phyloP scores from a whole-genome alignment of 2,888 invertebrate species.

The Xestia sexstrigata region DNA sequence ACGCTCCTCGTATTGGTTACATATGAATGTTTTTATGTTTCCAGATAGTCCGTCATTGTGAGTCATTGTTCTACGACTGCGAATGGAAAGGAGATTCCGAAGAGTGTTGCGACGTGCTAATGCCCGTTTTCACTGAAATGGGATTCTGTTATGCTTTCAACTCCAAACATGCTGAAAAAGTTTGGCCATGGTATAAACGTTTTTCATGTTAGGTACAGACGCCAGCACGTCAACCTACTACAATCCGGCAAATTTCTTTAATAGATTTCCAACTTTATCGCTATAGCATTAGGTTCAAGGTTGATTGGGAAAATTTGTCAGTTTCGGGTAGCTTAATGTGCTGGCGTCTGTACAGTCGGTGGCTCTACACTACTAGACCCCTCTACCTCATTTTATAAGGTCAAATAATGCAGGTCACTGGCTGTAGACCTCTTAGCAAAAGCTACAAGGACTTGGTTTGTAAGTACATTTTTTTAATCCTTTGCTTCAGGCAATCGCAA shows the following conservation, averaged over 20 bases:
- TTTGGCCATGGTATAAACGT: slow-evolving; percentile 87
- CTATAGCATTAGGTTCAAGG: too few relatives aligned
- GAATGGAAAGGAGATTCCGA: slow-evolving; percentile 92
- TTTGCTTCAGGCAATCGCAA: slow-evolving; percentile 82
- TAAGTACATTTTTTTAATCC: neutral
- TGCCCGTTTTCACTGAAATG: slow-evolving; percentile 93
- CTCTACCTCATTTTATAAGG: neutral
- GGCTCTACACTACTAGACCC: neutral
- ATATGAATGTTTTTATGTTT: slow-evolving; percentile 16
- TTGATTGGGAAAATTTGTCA: too few relatives aligned
- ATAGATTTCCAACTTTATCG: too few relatives aligned
- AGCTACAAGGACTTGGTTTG: neutral
- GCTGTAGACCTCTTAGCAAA: neutral
- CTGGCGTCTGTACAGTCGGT: too few relatives aligned
- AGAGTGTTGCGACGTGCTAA: slow-evolving; percentile 92
- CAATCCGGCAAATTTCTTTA: too few relatives aligned
- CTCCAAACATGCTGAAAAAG: slow-evolving; percentile 90
- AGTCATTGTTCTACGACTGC: slow-evolving; percentile 91
- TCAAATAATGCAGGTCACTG: neutral
- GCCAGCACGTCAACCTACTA: too few relatives aligned
- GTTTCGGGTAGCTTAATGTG: too few relatives aligned
- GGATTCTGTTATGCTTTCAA: slow-evolving; percentile 95
- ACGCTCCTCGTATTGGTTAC: neutral
- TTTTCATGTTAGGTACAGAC: neutral
- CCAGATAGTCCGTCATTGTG: slow-evolving; percentile 91